Conservation (phyloP, 2,888 invertebrate species). For the Caenorhabditis sp. region DNA sequence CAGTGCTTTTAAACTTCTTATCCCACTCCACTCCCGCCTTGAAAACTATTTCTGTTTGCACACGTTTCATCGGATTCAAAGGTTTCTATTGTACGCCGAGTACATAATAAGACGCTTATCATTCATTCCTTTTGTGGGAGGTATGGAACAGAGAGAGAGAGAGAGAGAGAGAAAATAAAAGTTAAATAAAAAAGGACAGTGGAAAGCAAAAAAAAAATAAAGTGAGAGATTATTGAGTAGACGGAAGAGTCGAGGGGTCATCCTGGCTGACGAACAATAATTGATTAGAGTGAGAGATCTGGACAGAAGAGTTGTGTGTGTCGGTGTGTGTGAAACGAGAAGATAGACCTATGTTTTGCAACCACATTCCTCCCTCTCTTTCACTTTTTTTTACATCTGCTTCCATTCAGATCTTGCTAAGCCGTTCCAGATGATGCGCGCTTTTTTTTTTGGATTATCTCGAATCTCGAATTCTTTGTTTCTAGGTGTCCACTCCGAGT, state of each 20-base stretch:
- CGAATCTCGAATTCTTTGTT: too few species aligned
- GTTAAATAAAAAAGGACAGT: neutral
- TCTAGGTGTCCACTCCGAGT: too few species aligned
- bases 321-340: constrained; percentile 3
- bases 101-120: neutral
- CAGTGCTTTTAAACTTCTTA: constrained; percentile 6
- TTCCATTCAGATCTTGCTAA: neutral
- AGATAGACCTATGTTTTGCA: constrained; percentile 6
- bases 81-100: neutral
- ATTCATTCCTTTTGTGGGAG: neutral
- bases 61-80: constrained; percentile 1
- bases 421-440: constrained; percentile 2
- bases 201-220: neutral
- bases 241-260: constrained; percentile 1
- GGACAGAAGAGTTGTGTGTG: constrained; percentile 6
- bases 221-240: too few species aligned
- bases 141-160: neutral
- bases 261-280: constrained; percentile 39
- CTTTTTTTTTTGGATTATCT: neutral
- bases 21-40: neutral
- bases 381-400: neutral
- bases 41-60: neutral
- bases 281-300: constrained; percentile 35
- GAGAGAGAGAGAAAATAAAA: neutral
- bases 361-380: constrained; percentile 16